Evolutionary conservation across 2,113 vertebrate species (phyloP).

Genomic region (Budorcas taxicolor): DNA sequence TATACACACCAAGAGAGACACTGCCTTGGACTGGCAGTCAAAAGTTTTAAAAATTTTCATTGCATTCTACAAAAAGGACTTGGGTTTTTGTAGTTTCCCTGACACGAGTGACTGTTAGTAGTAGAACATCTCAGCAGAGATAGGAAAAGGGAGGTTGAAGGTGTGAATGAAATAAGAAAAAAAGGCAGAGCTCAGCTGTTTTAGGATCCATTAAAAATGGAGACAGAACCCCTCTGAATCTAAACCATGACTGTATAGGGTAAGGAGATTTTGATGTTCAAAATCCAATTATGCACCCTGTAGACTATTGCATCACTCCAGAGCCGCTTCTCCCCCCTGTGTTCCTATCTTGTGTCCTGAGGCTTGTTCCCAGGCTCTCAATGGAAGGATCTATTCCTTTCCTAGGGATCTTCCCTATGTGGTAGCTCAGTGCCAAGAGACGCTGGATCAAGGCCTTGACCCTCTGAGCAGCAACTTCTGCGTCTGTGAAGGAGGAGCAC

Average conservation of each 20-base stretch:
- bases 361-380: too few relatives aligned
- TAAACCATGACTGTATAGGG: not conserved
- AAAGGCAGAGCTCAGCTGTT: not conserved
- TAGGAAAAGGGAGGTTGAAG: not conserved
- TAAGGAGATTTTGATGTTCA: not conserved
- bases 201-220: not conserved
- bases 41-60: not conserved
- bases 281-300: not conserved
- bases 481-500: not conserved
- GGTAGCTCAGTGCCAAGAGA: not conserved
- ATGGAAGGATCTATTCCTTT: not conserved
- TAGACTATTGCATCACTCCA: not conserved
- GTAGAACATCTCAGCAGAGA: not conserved
- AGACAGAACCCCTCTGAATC: not conserved
- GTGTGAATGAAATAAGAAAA: not conserved
- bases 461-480: not conserved
- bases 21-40: not conserved
- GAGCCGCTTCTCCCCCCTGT: not conserved
- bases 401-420: not conserved
- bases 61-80: not conserved
- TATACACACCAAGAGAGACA: not conserved
- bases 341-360: too few relatives aligned
- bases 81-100: not conserved
- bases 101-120: not conserved
- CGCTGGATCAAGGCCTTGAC: not conserved